phyloP scores from a whole-genome alignment of 2,888 invertebrate genomes.

The Heteromurus nitidus region DNA sequence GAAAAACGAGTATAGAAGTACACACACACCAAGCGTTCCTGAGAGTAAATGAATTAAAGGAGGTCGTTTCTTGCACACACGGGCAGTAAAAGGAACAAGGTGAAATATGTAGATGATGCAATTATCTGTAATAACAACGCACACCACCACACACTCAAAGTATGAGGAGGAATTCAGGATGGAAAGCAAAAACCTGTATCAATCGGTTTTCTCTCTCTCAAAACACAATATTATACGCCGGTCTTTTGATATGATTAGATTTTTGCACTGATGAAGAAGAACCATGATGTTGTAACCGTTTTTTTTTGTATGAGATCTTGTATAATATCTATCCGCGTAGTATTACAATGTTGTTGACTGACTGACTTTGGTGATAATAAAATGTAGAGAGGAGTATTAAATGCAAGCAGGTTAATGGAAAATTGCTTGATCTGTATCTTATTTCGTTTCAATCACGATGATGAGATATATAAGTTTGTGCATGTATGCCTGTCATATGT shows the following conservation, averaged over 20 bases:
- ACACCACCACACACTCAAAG: background rate
- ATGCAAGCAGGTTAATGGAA: slow-evolving; percentile 55
- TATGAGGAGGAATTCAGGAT: background rate
- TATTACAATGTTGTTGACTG: too few species aligned
- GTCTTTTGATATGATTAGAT: slow-evolving; percentile 15
- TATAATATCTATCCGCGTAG: too few species aligned
- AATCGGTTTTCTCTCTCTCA: slow-evolving; percentile 15
- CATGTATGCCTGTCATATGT: background rate
- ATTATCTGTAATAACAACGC: slow-evolving; percentile 33
- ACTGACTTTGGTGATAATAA: too few species aligned
- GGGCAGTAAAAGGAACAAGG: slow-evolving; percentile 38
- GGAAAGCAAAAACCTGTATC: slow-evolving; percentile 50
- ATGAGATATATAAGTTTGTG: slow-evolving; percentile 27
- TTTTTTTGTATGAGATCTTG: slow-evolving; percentile 8
- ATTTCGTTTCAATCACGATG: slow-evolving; percentile 56
- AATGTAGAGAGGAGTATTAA: slow-evolving; percentile 33
- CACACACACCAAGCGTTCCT: background rate
- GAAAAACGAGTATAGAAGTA: background rate
- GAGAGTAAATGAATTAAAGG: slow-evolving; percentile 34
- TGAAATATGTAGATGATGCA: slow-evolving; percentile 56
- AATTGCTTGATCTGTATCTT: slow-evolving; percentile 48
- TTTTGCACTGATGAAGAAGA: slow-evolving; percentile 38
- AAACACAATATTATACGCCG: background rate
- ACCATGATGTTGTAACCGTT: slow-evolving; percentile 55
- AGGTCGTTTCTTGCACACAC: slow-evolving; percentile 22